These are phyloP conservation scores for Geococcyx californianus DNA, from an alignment of 2,113 vertebrate genomes.

Conservation along the genomic window DNA sequence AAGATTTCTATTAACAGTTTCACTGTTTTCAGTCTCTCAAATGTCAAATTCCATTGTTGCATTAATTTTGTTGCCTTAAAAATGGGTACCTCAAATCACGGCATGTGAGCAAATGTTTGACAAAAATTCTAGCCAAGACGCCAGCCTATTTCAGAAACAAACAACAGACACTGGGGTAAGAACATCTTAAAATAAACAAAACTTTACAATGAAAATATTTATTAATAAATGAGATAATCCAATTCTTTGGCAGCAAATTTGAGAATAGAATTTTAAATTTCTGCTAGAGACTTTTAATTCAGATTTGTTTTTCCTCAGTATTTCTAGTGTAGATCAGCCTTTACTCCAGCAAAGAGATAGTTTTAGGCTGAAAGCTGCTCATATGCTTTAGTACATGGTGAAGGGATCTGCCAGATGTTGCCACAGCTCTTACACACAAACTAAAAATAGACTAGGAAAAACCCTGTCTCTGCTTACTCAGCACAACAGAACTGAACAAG, in stretches of 20 bases:
- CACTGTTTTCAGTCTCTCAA: not conserved
- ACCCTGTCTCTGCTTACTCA: not conserved
- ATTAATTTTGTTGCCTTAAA: not conserved
- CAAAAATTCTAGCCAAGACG: not conserved
- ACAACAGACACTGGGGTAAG: not conserved
- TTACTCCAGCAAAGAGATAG: not conserved
- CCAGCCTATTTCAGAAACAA: not conserved
- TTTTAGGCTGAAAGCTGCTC: not conserved
- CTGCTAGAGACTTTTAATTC: not conserved
- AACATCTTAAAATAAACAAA: not conserved
- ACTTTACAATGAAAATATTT: not conserved
- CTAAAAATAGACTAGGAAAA: conserved; percentile 12
- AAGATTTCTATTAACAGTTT: not conserved
- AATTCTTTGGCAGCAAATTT: not conserved
- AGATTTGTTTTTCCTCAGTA: not conserved
- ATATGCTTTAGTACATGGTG: not conserved
- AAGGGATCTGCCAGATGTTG: conserved; percentile 20
- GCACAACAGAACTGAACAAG: not conserved
- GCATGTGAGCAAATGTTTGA: not conserved
- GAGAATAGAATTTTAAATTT: not conserved
- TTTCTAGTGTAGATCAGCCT: not conserved
- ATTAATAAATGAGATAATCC: not conserved
- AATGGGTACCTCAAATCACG: not conserved
- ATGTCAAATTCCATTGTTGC: not conserved
- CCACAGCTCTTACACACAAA: not conserved